phyloP scores from a whole-genome alignment of 2,113 vertebrate species.

The Oenanthe melanoleuca region DNA sequence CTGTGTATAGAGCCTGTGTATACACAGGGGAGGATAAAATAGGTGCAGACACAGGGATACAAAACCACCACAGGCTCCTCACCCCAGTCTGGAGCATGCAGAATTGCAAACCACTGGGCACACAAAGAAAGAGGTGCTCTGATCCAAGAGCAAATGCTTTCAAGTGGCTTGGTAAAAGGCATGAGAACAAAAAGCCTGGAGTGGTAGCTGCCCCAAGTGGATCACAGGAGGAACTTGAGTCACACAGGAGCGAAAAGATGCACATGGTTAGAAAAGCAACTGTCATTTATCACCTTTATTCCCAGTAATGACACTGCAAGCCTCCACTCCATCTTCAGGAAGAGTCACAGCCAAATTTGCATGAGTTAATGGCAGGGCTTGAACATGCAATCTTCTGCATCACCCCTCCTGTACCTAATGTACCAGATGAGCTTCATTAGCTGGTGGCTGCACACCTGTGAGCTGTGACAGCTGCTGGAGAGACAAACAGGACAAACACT shows the following conservation, averaged over 20 bases:
- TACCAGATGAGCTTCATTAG: conserved; percentile 48
- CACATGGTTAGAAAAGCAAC: conserved; percentile 9
- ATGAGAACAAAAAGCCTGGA: background rate
- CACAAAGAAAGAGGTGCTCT: background rate
- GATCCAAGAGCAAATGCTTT: background rate
- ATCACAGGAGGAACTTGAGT: background rate
- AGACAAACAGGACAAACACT: background rate
- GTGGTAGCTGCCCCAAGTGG: background rate
- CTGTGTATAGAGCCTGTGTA: background rate
- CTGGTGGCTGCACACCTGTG: background rate
- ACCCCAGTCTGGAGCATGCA: background rate
- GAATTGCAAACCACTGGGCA: background rate
- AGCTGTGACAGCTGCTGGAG: background rate
- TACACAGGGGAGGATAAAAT: background rate
- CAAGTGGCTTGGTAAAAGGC: background rate
- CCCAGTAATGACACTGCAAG: background rate
- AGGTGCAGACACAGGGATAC: background rate
- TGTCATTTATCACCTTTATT: conserved; percentile 37
- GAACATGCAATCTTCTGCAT: background rate
- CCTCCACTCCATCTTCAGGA: conserved; percentile 23
- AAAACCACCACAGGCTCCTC: background rate
- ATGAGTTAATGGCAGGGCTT: background rate
- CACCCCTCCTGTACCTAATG: conserved; percentile 12
- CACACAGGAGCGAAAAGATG: background rate
- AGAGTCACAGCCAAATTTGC: conserved; percentile 18